A percentile compares a stretch with the other conserved stretches of the same genome.
Evolutionary conservation across 2,113 vertebrate genomes (phyloP).

Genomic region (Chiloscyllium plagiosum): DNA sequence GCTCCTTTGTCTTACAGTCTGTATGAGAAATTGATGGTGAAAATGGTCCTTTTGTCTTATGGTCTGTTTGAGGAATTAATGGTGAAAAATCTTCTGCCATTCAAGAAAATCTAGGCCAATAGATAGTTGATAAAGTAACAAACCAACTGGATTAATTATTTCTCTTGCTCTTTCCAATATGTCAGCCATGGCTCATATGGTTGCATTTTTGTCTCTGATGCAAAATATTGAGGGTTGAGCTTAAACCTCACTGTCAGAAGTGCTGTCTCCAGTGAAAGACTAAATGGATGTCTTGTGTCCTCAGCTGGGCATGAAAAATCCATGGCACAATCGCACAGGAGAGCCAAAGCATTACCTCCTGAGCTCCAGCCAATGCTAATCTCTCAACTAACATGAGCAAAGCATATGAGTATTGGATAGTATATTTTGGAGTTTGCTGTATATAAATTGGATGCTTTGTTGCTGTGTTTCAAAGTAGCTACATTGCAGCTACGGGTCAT

Average conservation of each 20-base stretch:
- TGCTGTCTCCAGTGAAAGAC: neutral
- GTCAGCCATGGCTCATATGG: too few species aligned
- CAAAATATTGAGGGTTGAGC: neutral
- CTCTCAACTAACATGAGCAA: neutral
- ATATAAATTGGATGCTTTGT: neutral
- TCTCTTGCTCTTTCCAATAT: too few species aligned
- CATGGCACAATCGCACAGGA: neutral
- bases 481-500: neutral
- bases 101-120: neutral
- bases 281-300: neutral
- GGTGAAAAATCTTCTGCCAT: neutral
- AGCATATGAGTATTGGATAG: neutral
- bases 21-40: too few species aligned
- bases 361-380: neutral
- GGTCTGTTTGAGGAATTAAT: neutral
- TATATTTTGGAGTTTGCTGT: neutral
- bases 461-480: neutral
- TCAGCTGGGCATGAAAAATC: neutral
- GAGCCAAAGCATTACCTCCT: neutral
- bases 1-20: too few species aligned
- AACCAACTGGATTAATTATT: neutral
- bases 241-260: neutral
- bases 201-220: neutral
- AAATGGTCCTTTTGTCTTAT: too few species aligned
- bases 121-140: neutral